Evolutionary conservation across 2,888 invertebrate species (phyloP), one percentile per base, ranked within the genome.

Genomic region (Chrysolina oricalcia): DNA sequence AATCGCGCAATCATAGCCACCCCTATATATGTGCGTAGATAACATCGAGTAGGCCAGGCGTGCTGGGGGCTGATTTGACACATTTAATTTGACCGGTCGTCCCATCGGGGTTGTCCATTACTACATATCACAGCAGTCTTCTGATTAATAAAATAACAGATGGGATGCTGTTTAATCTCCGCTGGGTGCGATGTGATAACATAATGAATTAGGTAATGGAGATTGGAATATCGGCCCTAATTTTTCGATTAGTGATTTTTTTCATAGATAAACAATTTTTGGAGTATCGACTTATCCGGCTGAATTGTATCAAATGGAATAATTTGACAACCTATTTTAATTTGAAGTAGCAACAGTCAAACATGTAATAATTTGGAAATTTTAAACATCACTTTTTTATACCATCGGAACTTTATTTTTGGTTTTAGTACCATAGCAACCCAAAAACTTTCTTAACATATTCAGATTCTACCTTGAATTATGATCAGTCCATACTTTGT

Each of bases 1-100:
- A 86, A 87, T 86, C 84, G 86, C 81, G 82, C 85, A 86, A 86
- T 86, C 86, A 86, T 85, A 85, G 81, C 83, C 84, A 84, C 82
- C 86, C 85, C 85, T 82, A 82, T 81, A 83, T 83, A 84, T 82
- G 83, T 81, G 80, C 77, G 76, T 80, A 83, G 86, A 87, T 86
- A 86, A 82, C 82, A 86, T 86, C 84, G 83, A 83, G 81, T 83
- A 81, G 85, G 82, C 83, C 80, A 82, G 81, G 81, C 82, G 81
- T 83, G 81, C 81, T 78, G 80, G 85, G 85, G 84, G 82, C 78
- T 82, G 84, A 85, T 86, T 86, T 86, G 85, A 86, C 86, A 86
- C 85, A 86, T 86, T 85, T 86, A 85, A 86, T 86, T 86, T 85
- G 85, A 85, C 85, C 85, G 84, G 80, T 77, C 77, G 75, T 83